Evolutionary conservation across 2,888 invertebrate species (phyloP), one percentile per base, ranked within the genome.

Genomic region (Bimastos eiseni): DNA sequence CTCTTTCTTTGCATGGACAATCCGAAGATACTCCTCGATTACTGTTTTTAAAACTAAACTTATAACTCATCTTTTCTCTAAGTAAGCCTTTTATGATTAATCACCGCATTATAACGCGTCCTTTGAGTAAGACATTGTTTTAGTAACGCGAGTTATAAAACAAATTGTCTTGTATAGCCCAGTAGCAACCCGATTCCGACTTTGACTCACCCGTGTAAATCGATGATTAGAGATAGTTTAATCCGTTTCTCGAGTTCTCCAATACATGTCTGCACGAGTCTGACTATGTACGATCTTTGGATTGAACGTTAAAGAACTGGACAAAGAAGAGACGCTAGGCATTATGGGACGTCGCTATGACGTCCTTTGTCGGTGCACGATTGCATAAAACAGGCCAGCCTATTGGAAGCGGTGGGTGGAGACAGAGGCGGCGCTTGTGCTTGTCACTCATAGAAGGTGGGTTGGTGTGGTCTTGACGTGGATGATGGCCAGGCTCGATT

Each of bases 311-410:
- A 70, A 70, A 70, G 30, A 70, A n/a, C 70, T 0, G 6, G 30
- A 70, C 30, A 70, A 11, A 70, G 70, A 70, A 70, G 70, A 70
- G 30, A 70, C 70, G 70, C 70, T 70, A 1, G 30, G 70, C 30
- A 70, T 70, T 70, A 70, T 70, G 70, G 70, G 70, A n/a, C 70
- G 70, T 70, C 70, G n/a, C 70, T 70, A 30, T 70, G 70, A 70
- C 70, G 70, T 70, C 70, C n/a, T 8, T 70, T 70, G 70, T 70
- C 70, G n/a, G n/a, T n/a, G 70, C n/a, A 8, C 11, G 30, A 70
- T n/a, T 70, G n/a, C 70, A n/a, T 11, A 70, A n/a, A 30, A 17
- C n/a, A n/a, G 70, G 30, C 13, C 70, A 70, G 70, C 70, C 70
- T 70, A 70, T 70, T 70, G n/a, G 70, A n/a, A n/a, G n/a, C 70